Evolutionary conservation across 1,140 invertebrate species (phyloP), one percentile per base, ranked within the genome.

Genomic region (Philopotamus ludificatus): DNA sequence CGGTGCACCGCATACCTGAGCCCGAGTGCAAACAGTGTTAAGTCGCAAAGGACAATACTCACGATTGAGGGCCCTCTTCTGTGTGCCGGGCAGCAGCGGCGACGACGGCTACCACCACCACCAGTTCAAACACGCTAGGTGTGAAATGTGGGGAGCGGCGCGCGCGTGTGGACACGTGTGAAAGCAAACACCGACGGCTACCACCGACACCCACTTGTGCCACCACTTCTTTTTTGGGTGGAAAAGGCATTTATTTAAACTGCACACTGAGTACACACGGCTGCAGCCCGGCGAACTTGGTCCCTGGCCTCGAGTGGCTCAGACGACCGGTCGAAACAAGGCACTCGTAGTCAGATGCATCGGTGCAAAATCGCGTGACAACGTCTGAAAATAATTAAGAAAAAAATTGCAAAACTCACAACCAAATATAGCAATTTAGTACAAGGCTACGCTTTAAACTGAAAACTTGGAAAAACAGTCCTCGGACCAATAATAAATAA

Each of bases 111-210:
- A 18, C 39, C 12, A 41, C n/a, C 26, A 15, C 54, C 42, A 39
- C 25, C 49, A 64, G 62, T 51, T 55, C 62, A 64, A 64, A 64
- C 44, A 64, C 62, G 54, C n/a, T n/a, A 66, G 64, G 64, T 66
- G 64, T 66, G 64, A 66, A 66, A 60, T 66, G 64, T 66, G 45
- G 39, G 55, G 49, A 66, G 64, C 64, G 16, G 22, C 10, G n/a
- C 15, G 22, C n/a, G n/a, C n/a, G n/a, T n/a, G n/a, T n/a, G n/a
- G n/a, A 39, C 21, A 20, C 45, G 62, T 64, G 62, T 64, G 42
- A 65, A 66, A 22, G 28, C 25, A 66, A 66, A 66, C 57, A 66
- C 28, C 25, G 26, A 53, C 49, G 51, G 25, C 45, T 28, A 25
- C 12, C 28, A 25, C 21, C 34, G n/a, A 18, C 20, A 16, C 60